Evolutionary conservation across 2,888 invertebrate genomes (phyloP), one percentile per base, ranked within the genome.

Genomic region (Agriopis leucophaearia): DNA sequence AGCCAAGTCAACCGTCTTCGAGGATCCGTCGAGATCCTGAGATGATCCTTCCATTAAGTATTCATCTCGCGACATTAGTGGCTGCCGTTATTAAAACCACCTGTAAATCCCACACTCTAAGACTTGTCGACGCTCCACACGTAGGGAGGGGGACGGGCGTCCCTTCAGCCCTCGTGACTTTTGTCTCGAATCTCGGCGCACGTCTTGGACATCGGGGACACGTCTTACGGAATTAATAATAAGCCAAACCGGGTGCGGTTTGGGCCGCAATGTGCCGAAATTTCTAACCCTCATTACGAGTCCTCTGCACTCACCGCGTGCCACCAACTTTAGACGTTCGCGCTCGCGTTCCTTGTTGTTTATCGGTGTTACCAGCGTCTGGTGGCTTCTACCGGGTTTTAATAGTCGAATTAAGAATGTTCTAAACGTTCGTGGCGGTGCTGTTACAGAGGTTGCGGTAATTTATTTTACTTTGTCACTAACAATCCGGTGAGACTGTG

Each of bases 161-260:
- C 88, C 89, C 91, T 91, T 92, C 91, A 90, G 88, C 88, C 90
- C 88, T 82, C 82, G 85, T 88, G 92, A 94, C 93, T 94, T 94
- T 94, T 94, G 94, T 92, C 92, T 92, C 88, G 90, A 92, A 92
- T 94, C 94, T 90, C 93, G 73, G 93, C 89, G 85, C 94, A 94
- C 94, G 94, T 94, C 94, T 91, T 91, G 94, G 94, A 94, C 94
- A 94, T 94, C 92, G 94, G 93, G 94, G 92, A 90, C 93, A 93
- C 90, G 93, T 94, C 94, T 94, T 94, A 93, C 92, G 85, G 94
- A 94, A 94, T 94, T 94, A 94, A 94, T 94, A 94, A 94, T 94
- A 94, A 94, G 93, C 94, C 92, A 90, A 91, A 89, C 87, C 88
- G 91, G 91, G 85, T 93, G 93, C 83, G 94, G 93, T 92, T 90